These are phyloP conservation scores for Phoenoteleia sp. DNA, from an alignment of 2,888 invertebrate species.

Conservation along the genomic window DNA sequence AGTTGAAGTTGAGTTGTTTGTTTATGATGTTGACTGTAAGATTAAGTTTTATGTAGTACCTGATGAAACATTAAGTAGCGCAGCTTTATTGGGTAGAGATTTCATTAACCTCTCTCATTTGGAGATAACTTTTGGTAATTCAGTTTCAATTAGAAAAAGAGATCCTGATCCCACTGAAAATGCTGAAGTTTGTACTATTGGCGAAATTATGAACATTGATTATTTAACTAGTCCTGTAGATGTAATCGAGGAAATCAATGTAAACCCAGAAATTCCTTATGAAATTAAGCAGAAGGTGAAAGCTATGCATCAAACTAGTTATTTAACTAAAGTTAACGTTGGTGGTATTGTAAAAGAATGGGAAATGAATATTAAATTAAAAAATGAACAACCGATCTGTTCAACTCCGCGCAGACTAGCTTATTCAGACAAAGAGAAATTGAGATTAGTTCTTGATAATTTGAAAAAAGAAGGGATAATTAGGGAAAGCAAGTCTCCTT, in stretches of 20 bases:
- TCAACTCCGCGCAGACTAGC: slow-evolving; percentile 27
- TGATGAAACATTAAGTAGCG: neutral
- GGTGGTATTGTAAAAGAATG: neutral
- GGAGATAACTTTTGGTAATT: neutral
- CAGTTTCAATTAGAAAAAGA: neutral
- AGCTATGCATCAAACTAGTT: neutral
- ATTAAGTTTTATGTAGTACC: slow-evolving; percentile 16
- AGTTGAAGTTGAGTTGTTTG: neutral
- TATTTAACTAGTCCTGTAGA: neutral
- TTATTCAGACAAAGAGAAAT: slow-evolving; percentile 35
- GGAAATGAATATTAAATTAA: neutral
- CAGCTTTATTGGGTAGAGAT: slow-evolving; percentile 21
- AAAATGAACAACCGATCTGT: neutral
- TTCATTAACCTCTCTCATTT: neutral
- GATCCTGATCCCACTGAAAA: neutral
- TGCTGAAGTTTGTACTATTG: neutral
- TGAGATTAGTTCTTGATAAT: slow-evolving; percentile 15
- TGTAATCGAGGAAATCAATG: neutral
- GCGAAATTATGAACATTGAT: slow-evolving; percentile 32
- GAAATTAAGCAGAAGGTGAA: neutral
- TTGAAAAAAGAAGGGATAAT: neutral
- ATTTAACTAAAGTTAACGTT: neutral
- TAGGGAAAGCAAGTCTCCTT: slow-evolving; percentile 3
- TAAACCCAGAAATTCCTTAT: neutral
- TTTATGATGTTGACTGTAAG: neutral